Base-by-base conservation (phyloP, 2,888 invertebrate genomes). In the Phortica magna region DNA sequence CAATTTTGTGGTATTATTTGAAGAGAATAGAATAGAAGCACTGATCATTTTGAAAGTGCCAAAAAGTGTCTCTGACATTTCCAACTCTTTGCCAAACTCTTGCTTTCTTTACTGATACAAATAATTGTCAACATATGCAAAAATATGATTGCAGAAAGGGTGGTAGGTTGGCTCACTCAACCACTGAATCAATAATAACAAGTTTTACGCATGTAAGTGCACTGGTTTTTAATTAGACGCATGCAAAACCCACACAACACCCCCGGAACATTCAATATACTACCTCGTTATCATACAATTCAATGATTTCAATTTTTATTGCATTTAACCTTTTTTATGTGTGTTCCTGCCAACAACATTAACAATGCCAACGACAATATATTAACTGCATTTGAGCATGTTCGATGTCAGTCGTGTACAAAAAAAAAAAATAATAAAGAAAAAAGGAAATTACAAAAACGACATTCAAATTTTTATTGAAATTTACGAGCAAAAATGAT, bases 401-500 rank as follows among this genome's bases (percentile, higher is more conserved):
- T 85, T 82, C 87, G 77, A 82, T 81, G 87, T 82, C 88, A 85
- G 83, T 80, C 84, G 87, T 61, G 19, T 17, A 9, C 19, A 12
- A n/a, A 17, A 68, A 68, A 17, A 19, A 43, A 10, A 68, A 43
- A 42, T 43, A 68, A 43, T 17, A 31, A 31, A 31, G 31, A 31
- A 31, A 31, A 31, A 31, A 31, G 31, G 31, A 31, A 31, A 31
- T 31, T 31, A n/a, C 19, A 12, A 14, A 43, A 68, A 43, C 70
- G 70, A 71, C 88, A 86, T 86, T 86, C 85, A 86, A 86, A 86
- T 86, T 86, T 88, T 87, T 88, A 88, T 88, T 88, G 83, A 86
- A 86, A 86, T 86, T 86, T 86, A 86, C 88, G 85, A 83, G 83
- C 87, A 86, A 88, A 88, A 87, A 88, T 87, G 84, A 86, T 86